Conservation (phyloP, 1,140 invertebrate genomes). For the Drosophila tropicalis region DNA sequence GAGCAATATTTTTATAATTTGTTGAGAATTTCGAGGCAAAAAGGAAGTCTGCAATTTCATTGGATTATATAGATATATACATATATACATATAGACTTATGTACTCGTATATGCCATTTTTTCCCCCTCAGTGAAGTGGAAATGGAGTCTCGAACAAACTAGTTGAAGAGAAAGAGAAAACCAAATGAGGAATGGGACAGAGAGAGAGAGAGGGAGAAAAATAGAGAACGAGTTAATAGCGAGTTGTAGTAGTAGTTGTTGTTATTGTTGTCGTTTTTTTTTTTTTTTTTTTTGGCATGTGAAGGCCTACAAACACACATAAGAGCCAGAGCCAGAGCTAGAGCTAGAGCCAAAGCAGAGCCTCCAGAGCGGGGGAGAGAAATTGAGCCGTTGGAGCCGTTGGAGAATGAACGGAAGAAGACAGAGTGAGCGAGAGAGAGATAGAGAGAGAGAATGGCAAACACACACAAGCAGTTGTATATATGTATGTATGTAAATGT, state of each 20-base stretch:
- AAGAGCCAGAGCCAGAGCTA: constrained; percentile 37
- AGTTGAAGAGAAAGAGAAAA: constrained; percentile 55
- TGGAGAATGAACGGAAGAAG: constrained; percentile 14
- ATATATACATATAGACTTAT: constrained; percentile 1
- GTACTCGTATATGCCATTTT: neutral
- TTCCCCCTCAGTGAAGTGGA: neutral
- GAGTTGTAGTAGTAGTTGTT: constrained; percentile 21
- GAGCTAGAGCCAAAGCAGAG: constrained; percentile 36
- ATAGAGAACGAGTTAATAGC: constrained; percentile 63
- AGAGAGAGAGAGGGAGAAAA: neutral
- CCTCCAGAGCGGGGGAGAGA: constrained; percentile 22
- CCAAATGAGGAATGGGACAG: constrained; percentile 10
- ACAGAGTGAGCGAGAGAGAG: constrained; percentile 2
- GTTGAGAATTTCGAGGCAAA: constrained; percentile 37
- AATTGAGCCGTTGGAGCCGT: constrained; percentile 17
- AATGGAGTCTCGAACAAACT: constrained; percentile 9
- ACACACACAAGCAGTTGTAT: constrained; percentile 17
- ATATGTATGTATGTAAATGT: constrained; percentile 53
- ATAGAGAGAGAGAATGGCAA: constrained; percentile 23
- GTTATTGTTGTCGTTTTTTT: constrained; percentile 21
- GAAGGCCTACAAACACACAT: constrained; percentile 67
- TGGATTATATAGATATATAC: constrained; percentile 48
- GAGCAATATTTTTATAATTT: constrained; percentile 6
- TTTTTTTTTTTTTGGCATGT: constrained; percentile 36
- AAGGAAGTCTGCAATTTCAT: constrained; percentile 53